Evolutionary conservation across 1,140 invertebrate species (phyloP), one percentile per base, ranked within the genome.

Genomic region (Trichonephila inaurata): DNA sequence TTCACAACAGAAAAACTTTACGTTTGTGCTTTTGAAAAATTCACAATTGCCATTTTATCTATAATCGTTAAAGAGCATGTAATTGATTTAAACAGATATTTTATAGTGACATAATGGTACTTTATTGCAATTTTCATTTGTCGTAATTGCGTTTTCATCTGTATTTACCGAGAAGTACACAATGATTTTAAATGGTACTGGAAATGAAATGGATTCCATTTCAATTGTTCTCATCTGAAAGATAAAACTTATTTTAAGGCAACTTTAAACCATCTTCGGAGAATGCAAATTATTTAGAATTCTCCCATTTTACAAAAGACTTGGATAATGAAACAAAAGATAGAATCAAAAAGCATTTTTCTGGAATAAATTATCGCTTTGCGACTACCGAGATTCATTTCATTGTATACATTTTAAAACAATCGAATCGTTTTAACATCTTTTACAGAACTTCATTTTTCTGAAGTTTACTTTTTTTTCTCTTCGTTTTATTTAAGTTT

Each of bases 281-380:
- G 69, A 77, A 77, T 77, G 40, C 69, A 77, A 77, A 77, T 77
- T 28, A 77, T 77, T 77, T 77, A 28, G 16, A 77, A 33, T 33
- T 33, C 69, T 77, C 28, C 69, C 69, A 33, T 77, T 33, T 77
- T 12, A 77, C 69, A 69, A 24, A 24, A 24, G 21, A 10, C 66
- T 69, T 21, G 12, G 4, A 16, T 77, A 77, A 40, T 77, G 69
- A 40, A 77, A 77, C 69, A 77, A 77, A 77, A 77, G 69, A 77
- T 16, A 6, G 69, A 77, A 33, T 77, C 69, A 16, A 28, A n/a
- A 40, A 18, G 69, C 69, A 77, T 77, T 77, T 77, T 77, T 77
- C 69, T 77, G 69, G 14, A 33, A 10, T 28, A 77, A 77, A 77
- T 16, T 77, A 77, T 33, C 33, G 69, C 69, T 77, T n/a, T 28